phyloP scores from a whole-genome alignment of 2,888 invertebrate species.

The Adelognathus sp. region DNA sequence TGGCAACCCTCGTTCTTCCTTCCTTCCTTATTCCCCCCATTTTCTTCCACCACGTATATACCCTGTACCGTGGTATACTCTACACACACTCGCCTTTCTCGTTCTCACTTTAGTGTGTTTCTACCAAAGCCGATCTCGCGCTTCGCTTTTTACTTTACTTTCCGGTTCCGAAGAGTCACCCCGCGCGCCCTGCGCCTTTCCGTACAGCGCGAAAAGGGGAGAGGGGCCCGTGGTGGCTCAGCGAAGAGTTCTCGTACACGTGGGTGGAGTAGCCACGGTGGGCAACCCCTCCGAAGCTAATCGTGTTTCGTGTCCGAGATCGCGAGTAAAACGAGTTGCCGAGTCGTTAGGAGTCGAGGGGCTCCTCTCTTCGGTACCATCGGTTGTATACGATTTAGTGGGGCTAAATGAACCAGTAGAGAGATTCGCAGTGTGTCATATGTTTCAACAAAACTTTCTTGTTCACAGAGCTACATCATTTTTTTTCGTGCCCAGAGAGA shows the following conservation, averaged over 20 bases:
- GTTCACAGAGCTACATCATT: no score
- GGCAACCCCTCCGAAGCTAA: constrained; percentile 64
- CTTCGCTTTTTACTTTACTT: constrained; percentile 57
- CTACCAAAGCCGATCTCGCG: constrained; percentile 39
- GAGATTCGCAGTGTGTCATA: no score
- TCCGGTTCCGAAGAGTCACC: constrained; percentile 51
- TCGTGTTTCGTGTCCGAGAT: constrained; percentile 73
- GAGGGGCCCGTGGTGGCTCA: constrained; percentile 5
- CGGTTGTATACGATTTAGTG: no score
- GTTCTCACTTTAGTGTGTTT: constrained; percentile 62
- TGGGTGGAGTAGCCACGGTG: not conserved
- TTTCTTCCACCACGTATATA: constrained; percentile 25
- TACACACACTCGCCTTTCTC: constrained; percentile 21
- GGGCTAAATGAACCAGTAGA: no score
- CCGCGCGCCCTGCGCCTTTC: not conserved
- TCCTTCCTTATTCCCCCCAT: constrained; percentile 23
- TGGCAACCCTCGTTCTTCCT: constrained; percentile 59
- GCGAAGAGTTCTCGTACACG: not conserved
- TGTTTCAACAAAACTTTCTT: no score
- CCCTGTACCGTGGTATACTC: not conserved
- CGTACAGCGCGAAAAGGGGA: not conserved
- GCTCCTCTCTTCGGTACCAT: no score
- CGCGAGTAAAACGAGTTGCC: constrained; percentile 75
- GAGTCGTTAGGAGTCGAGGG: constrained; percentile 69
- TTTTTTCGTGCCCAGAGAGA: no score